Conservation (phyloP, 2,888 invertebrate species). For the Melieria crassipennis region DNA sequence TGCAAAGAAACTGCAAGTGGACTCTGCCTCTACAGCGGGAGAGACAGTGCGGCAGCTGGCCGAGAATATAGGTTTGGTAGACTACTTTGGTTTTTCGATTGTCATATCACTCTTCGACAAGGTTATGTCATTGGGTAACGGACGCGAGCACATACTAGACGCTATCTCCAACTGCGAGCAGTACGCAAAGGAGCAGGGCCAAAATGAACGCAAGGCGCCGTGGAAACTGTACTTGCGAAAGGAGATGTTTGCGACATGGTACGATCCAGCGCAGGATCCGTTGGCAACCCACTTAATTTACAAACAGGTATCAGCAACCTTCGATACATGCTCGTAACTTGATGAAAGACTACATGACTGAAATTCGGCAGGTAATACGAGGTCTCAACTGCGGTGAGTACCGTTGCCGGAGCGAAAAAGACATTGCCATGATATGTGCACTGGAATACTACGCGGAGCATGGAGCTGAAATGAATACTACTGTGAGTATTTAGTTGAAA, state of each 20-base stretch:
- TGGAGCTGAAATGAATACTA: conserved; percentile 74
- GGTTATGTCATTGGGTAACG: conserved; percentile 87
- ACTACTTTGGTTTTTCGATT: conserved; percentile 91
- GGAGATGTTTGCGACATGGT: conserved; percentile 94
- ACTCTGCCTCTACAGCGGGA: conserved; percentile 90
- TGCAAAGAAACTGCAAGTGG: conserved; percentile 82
- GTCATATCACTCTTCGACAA: conserved; percentile 92
- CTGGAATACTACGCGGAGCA: conserved; percentile 90
- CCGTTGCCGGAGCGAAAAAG: conserved; percentile 82
- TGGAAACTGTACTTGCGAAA: conserved; percentile 89
- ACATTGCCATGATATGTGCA: conserved; percentile 87
- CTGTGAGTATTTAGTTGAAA: conserved; percentile 66
- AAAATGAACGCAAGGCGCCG: conserved; percentile 83
- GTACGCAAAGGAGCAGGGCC: conserved; percentile 90
- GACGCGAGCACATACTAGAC: conserved; percentile 93
- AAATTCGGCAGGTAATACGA: conserved; percentile 69
- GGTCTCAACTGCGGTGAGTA: conserved; percentile 95
- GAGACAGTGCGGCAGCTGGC: conserved; percentile 87
- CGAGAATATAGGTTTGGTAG: conserved; percentile 78
- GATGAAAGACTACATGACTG: background rate
- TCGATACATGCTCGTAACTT: no score
- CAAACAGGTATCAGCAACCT: conserved; percentile 70
- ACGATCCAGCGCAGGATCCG: conserved; percentile 82
- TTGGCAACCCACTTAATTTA: conserved; percentile 90
- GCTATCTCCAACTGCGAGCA: conserved; percentile 97